Base-by-base conservation (phyloP, 2,888 invertebrate genomes). In the Lasius platythorax region DNA sequence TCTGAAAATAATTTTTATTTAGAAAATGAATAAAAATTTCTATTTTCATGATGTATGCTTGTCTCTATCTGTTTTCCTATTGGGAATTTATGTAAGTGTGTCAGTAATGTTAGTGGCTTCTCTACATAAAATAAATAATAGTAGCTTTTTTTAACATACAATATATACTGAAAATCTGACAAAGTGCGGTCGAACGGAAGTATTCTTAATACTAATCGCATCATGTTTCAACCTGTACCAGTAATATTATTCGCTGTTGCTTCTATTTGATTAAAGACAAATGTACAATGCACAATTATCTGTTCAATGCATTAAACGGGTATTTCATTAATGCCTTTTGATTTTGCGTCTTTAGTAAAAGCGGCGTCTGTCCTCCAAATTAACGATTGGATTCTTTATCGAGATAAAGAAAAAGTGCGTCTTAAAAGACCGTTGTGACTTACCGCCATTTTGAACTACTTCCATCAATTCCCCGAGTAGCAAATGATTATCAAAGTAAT, bases 381-480 rank as follows among this genome's bases (percentile, higher is more conserved):
- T 91, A 88, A 85, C 66, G 75, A 89, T 89, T 88, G 87, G 87
- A 84, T 86, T 23, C 85, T 91, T 85, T 85, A 89, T 64, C 83
- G 82, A 84, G 84, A 86, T 64, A 81, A 84, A 87, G 87, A 70
- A 40, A 40, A 86, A 88, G 84, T 91, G 89, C 66, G 87, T 91
- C 86, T 86, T 88, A 85, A 89, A 88, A 85, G 84, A 82, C 84
- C 85, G 87, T 92, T 92, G 90, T 90, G 92, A 93, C 92, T 94
- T 94, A 93, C 95, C 95, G 95, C 95, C 95, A 95, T 95, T 95
- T 95, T 95, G 95, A 94, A 94, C 93, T 92, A 94, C 94, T 94
- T 94, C 94, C 95, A 94, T 93, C 94, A 94, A 94, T 92, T 94
- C 94, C 94, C 94, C 94, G 93, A 91, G 91, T 92, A 90, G 53